Base-by-base conservation (phyloP, 2,113 vertebrate species). In the Myodes glareolus region DNA sequence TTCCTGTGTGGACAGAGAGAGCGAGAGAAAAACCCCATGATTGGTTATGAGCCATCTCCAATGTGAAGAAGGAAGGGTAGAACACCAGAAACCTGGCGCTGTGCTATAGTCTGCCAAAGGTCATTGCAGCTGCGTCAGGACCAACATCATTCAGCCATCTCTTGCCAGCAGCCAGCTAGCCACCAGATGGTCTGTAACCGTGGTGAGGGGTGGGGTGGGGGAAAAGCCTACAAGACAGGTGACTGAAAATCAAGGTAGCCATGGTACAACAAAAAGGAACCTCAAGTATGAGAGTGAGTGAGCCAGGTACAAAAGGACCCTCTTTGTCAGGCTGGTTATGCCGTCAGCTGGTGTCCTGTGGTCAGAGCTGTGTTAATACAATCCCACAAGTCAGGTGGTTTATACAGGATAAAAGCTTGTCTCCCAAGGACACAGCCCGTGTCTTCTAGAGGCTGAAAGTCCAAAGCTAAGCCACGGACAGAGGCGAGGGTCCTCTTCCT, bases 261-360 rank as follows among this genome's bases (percentile, higher is more conserved):
- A 0, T 16, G 31, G 29, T 42, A 36, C 5, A 10, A 11, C 12
- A 1, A 1, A 2, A 16, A 42, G 0, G 29, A 80, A 12, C 23
- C 45, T 65, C 27, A 13, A 29, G 5, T 11, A 61, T 78, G 23
- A 9, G 11, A 25, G 45, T 42, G 25, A 78, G 47, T 33, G 58
- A 67, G n/a, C 47, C 55, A 42, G 31, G 3, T 73, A 65, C 31
- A 58, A 8, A 52, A 50, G 67, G 23, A 39, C 31, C 16, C 29
- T 17, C 2, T 36, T 39, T 25, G 58, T 4, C 25, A 42, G 55
- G 29, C 45, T 55, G 25, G 27, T 13, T 7, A 47, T 5, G 4
- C 2, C n/a, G 36, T 33, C 42, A 5, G 8, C 29, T 39, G 1
- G n/a, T 39, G 19, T 23, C 45, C 14, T 73, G 76, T 73, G 23